phyloP scores from a whole-genome alignment of 2,888 invertebrate species.

The Xestia rhomboidea region DNA sequence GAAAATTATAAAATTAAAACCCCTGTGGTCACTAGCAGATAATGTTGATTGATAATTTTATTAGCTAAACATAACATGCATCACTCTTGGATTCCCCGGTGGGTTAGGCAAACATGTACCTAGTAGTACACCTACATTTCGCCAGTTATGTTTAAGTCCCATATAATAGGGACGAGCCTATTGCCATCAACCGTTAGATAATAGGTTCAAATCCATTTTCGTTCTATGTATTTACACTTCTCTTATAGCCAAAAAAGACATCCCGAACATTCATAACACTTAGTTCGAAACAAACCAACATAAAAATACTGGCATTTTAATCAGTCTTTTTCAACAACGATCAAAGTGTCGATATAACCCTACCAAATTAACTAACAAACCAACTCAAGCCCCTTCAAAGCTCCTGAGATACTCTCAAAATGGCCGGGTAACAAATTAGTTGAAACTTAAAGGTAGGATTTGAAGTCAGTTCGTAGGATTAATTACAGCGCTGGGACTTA shows the following conservation, averaged over 20 bases:
- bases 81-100: too few relatives aligned
- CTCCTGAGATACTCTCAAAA: constrained; percentile 29
- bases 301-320: background rate
- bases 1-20: background rate
- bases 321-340: background rate
- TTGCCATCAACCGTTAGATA: too few relatives aligned
- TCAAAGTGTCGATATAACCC: constrained; percentile 11
- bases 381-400: constrained; percentile 2
- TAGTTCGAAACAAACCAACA: background rate
- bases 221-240: too few relatives aligned
- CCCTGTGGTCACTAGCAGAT: background rate
- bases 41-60: background rate
- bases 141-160: too few relatives aligned
- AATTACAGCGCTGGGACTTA: constrained; percentile 37
- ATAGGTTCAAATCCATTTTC: background rate
- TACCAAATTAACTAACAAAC: constrained; percentile 15
- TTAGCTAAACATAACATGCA: too few relatives aligned
- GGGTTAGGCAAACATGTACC: too few relatives aligned
- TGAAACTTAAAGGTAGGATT: constrained; percentile 51
- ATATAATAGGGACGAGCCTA: too few relatives aligned
- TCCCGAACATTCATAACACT: background rate
- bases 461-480: constrained; percentile 51
- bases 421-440: constrained; percentile 51
- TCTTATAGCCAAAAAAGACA: too few relatives aligned
- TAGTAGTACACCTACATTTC: too few relatives aligned